Base-by-base conservation (phyloP, 2,113 vertebrate species). In the Gobio gobio region DNA sequence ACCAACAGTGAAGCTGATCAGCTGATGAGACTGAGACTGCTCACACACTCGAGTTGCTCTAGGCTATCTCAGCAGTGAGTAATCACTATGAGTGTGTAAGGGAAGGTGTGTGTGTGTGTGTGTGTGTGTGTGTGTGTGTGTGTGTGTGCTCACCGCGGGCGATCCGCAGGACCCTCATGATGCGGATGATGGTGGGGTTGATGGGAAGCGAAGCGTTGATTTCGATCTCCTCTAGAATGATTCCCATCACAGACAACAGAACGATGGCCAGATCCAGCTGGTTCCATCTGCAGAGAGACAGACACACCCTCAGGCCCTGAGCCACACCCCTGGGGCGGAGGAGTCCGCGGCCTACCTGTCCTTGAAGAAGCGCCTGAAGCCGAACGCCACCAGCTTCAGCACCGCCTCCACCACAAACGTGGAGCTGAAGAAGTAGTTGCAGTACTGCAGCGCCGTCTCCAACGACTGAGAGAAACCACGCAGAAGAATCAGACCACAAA, bases 111-210 rank as follows among this genome's bases (percentile, higher is more conserved):
- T 92, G 54, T 92, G 49, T n/a, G n/a, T n/a, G n/a, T n/a, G n/a
- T n/a, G n/a, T n/a, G n/a, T n/a, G n/a, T n/a, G n/a, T n/a, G n/a
- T n/a, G 40, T 61, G 59, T 10, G 58, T 16, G 36, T 6, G 40
- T 43, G 36, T 92, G 54, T 92, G 49, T n/a, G 40, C 90, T 93
- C 91, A 99, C 98, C 98, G 85, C 98, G 93, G 58, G 98, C 97
- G 0, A 99, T 99, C 18, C 98, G 95, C 64, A 99, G 95, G 22
- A 99, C 98, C 59, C 98, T 95, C 98, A 99, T 99, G 94, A 99
- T 99, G 49, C 98, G 96, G 90, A 99, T 99, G 93, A 99, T 99
- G 85, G 98, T 99, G 54, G 98, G 98, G 89, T 99, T 99, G 93
- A 99, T 99, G 86, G 98, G 98, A 43, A 99, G 96, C 0, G 98